These are phyloP conservation scores for Drosophila biarmipes DNA, from an alignment of 1,140 invertebrate genomes.

Conservation along the genomic window DNA sequence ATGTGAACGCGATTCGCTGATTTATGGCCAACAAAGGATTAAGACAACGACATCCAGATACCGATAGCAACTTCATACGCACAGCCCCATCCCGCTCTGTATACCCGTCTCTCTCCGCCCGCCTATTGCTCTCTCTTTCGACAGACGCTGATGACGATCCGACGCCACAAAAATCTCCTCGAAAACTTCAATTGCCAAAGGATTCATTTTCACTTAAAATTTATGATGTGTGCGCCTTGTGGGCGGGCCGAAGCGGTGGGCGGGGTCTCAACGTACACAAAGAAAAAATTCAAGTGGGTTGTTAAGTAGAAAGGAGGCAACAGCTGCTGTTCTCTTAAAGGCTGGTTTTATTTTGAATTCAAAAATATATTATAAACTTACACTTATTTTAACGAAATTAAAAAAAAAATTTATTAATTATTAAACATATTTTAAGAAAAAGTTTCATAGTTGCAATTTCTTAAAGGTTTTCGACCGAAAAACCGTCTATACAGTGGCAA, in stretches of 20 bases:
- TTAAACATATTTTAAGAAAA: too few species aligned
- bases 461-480: too few species aligned
- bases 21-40: constrained; percentile 83
- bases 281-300: neutral
- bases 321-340: too few species aligned
- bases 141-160: constrained; percentile 68
- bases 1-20: constrained; percentile 77
- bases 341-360: too few species aligned
- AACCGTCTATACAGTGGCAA: too few species aligned
- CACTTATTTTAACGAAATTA: too few species aligned
- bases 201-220: constrained; percentile 83
- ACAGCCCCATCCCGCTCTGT: neutral
- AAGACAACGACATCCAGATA: constrained; percentile 65
- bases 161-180: constrained; percentile 69
- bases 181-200: constrained; percentile 82
- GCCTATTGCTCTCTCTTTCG: constrained; percentile 10
- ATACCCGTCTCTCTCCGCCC: neutral
- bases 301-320: too few species aligned
- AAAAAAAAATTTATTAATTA: too few species aligned
- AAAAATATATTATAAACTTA: too few species aligned
- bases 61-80: constrained; percentile 57
- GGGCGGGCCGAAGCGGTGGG: constrained; percentile 11
- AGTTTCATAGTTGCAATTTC: too few species aligned
- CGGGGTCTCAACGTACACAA: neutral
- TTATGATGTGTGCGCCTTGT: constrained; percentile 66